These are phyloP conservation scores for Adelognathus sp. DNA, from an alignment of 2,888 invertebrate genomes.

Conservation along the genomic window DNA sequence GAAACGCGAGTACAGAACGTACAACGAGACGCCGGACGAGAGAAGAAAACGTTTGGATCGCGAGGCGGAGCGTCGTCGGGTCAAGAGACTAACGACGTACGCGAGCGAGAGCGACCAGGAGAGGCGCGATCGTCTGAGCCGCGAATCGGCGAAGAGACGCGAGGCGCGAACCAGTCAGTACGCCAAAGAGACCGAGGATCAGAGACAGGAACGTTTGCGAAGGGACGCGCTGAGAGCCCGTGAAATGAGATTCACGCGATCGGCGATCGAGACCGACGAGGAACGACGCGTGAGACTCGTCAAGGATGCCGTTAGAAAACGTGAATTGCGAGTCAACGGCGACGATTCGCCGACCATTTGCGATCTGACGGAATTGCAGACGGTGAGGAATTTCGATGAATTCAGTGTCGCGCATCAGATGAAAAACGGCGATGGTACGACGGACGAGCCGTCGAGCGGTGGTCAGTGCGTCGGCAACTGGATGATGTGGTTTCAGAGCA, in stretches of 20 bases:
- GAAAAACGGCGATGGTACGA: no score
- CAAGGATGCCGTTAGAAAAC: conserved; percentile 73
- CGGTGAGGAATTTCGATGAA: conserved; percentile 71
- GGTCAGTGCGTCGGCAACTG: conserved; percentile 74
- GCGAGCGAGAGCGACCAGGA: conserved; percentile 73
- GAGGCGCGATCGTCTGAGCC: conserved; percentile 70
- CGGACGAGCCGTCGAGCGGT: conserved; percentile 66
- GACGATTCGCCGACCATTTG: conserved; percentile 61
- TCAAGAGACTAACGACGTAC: conserved; percentile 72
- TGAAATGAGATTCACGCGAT: conserved; percentile 75
- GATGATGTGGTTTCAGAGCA: conserved; percentile 76
- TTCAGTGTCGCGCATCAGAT: conserved; percentile 70
- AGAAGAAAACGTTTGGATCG: conserved; percentile 71
- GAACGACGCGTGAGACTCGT: conserved; percentile 73
- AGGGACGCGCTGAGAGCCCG: conserved; percentile 73
- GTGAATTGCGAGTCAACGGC: conserved; percentile 72
- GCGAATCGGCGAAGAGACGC: conserved; percentile 72
- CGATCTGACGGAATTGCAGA: conserved; percentile 70
- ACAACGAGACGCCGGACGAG: conserved; percentile 73
- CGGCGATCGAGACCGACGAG: conserved; percentile 74
- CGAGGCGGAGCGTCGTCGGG: conserved; percentile 72
- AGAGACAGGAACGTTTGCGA: conserved; percentile 71
- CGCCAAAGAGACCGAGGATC: conserved; percentile 72
- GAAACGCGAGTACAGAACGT: conserved; percentile 74
- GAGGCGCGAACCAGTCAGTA: conserved; percentile 73